A percentile compares a stretch with the other conserved stretches of the same genome.
Conservation (phyloP, 2,113 vertebrate species). For the Stigmatopora argus region DNA sequence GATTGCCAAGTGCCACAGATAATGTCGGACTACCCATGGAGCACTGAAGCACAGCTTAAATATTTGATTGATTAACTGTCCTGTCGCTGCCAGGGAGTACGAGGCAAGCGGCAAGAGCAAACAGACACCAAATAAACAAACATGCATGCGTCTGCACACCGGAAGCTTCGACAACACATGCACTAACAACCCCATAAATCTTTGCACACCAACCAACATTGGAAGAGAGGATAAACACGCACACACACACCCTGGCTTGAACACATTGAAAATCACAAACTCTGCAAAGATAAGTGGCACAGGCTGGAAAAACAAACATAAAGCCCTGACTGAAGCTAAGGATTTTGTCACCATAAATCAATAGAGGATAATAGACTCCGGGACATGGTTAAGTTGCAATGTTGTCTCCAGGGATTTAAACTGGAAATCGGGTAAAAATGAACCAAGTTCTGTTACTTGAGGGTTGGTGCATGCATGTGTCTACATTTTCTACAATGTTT, state of each 20-base stretch:
- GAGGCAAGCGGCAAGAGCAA: constrained; percentile 51
- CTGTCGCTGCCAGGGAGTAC: constrained; percentile 63
- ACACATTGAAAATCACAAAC: constrained; percentile 41
- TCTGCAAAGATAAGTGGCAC: constrained; percentile 41
- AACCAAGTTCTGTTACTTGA: background rate
- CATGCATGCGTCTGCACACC: constrained; percentile 51
- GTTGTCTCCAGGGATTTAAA: background rate
- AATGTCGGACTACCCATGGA: constrained; percentile 70
- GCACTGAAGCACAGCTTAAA: constrained; percentile 73
- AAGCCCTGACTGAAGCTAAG: constrained; percentile 31
- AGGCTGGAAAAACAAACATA: constrained; percentile 38
- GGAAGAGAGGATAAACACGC: constrained; percentile 47
- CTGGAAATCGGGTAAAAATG: background rate
- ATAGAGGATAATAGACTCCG: constrained; percentile 33
- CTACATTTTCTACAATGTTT: background rate
- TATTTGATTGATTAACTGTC: constrained; percentile 80
- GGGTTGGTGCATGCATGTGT: background rate
- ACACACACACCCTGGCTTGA: constrained; percentile 29
- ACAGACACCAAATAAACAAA: constrained; percentile 58
- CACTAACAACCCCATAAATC: constrained; percentile 54
- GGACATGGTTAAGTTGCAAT: constrained; percentile 27
- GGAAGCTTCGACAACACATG: constrained; percentile 59
- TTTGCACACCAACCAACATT: constrained; percentile 45
- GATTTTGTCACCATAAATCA: constrained; percentile 41
- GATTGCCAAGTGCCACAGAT: constrained; percentile 67